These are phyloP conservation scores for Nephrotoma flavescens DNA, from an alignment of 2,888 invertebrate genomes.

Conservation along the genomic window DNA sequence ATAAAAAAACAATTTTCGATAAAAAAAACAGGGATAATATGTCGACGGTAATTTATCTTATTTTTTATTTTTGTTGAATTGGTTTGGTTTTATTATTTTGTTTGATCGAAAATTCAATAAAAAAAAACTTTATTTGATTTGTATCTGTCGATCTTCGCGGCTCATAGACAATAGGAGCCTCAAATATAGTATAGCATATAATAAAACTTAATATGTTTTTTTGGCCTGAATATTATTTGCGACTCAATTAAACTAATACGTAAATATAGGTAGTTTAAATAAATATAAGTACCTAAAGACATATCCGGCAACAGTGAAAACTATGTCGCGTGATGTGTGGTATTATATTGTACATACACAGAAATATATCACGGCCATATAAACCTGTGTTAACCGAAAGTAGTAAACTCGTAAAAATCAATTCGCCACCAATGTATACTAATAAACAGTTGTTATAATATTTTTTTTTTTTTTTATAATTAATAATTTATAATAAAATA, in stretches of 20 bases:
- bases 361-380: neutral
- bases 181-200: neutral
- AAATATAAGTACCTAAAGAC: too few species aligned
- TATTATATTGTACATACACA: neutral
- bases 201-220: neutral
- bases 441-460: neutral
- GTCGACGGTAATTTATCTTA: neutral
- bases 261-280: neutral
- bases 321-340: neutral
- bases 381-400: neutral
- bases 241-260: neutral
- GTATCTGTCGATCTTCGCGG: neutral
- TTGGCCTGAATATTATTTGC: neutral
- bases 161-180: neutral
- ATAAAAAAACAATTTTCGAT: neutral
- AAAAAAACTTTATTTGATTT: neutral
- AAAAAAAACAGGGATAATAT: constrained; percentile 1
- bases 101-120: neutral
- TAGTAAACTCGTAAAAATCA: neutral
- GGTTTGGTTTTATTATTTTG: neutral
- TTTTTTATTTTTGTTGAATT: neutral
- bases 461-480: neutral
- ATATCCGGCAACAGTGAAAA: neutral
- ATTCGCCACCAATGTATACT: neutral
- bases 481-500: neutral